A percentile compares a stretch with the other conserved stretches of the same genome.
Conservation (phyloP, 2,888 invertebrate genomes). For the Megamerina dolium region DNA sequence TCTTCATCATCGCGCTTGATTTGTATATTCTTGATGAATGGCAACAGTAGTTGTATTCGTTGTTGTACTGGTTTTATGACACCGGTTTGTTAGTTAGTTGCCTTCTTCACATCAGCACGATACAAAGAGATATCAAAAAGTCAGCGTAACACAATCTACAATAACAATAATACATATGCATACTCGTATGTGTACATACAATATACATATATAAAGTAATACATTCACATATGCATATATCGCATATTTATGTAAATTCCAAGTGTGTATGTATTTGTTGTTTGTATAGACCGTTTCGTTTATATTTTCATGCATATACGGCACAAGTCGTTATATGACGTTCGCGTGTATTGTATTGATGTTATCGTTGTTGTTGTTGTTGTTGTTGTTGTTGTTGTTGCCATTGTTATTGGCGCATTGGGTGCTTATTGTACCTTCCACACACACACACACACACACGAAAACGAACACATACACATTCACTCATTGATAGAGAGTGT, state of each 20-base stretch:
- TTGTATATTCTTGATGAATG: neutral
- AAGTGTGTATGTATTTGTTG: neutral
- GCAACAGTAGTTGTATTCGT: constrained; percentile 1
- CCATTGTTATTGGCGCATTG: constrained; percentile 9
- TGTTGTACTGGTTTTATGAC: constrained; percentile 17
- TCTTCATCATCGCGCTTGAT: too few species aligned
- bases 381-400: constrained; percentile 9
- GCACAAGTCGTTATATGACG: too few species aligned
- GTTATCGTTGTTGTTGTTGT: constrained; percentile 16
- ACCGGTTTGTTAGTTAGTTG: constrained; percentile 17
- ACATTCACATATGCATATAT: too few species aligned
- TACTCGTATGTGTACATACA: neutral
- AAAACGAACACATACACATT: constrained; percentile 1
- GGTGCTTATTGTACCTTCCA: constrained; percentile 2
- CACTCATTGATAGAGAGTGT: constrained; percentile 9
- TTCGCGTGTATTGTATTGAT: constrained; percentile 3
- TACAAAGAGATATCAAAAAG: constrained; percentile 6
- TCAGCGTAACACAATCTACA: too few species aligned
- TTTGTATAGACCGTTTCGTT: constrained; percentile 18
- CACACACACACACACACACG: constrained; percentile 5
- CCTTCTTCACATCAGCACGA: too few species aligned
- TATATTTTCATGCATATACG: constrained; percentile 14
- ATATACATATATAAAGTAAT: neutral
- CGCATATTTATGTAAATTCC: neutral
- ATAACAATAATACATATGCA: neutral